Evolutionary conservation across 2,888 invertebrate species (phyloP), one percentile per base, ranked within the genome.

Genomic region (Xanthorhoe designata): DNA sequence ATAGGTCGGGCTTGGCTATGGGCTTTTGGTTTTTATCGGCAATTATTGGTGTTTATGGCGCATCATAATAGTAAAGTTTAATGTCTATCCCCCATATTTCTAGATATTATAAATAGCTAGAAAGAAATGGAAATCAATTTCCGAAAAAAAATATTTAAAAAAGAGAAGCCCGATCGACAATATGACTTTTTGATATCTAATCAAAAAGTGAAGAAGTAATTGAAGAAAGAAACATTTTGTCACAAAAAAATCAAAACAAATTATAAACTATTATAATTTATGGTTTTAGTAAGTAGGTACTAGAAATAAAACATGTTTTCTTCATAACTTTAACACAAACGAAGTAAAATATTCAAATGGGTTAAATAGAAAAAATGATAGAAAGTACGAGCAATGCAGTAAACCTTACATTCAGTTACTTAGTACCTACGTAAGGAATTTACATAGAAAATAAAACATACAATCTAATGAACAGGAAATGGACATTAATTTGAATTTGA

Each of bases 401-500:
- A 47, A 47, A 47, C 47, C 47, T 13, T 47, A 47, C 15, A 47
- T 42, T 42, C 38, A 42, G 38, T 42, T 24, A n/a, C n/a, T n/a
- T n/a, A n/a, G n/a, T 42, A 42, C 38, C 2, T 42, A 13, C 13
- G 13, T 42, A 13, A 42, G 13, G 10, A 42, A 64, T 68, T 72
- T 67, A 32, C 35, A 69, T 65, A 63, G 29, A 53, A 67, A 56
- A 68, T 62, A 69, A 69, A 71, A 65, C 60, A 58, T 51, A 38
- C 59, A 13, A 24, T 49, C 49, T 45, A 67, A 18, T 42, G 45
- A 69, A 65, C 61, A 59, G 68, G 64, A 69, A 68, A 64, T 57
- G 32, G 17, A 60, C 61, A 47, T 61, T 64, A 68, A 64, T 64
- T 62, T 51, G 63, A 76, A 77, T 75, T 74, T 69, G 58, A 61